phyloP scores from a whole-genome alignment of 2,888 invertebrate genomes.

The Unio delphinus region DNA sequence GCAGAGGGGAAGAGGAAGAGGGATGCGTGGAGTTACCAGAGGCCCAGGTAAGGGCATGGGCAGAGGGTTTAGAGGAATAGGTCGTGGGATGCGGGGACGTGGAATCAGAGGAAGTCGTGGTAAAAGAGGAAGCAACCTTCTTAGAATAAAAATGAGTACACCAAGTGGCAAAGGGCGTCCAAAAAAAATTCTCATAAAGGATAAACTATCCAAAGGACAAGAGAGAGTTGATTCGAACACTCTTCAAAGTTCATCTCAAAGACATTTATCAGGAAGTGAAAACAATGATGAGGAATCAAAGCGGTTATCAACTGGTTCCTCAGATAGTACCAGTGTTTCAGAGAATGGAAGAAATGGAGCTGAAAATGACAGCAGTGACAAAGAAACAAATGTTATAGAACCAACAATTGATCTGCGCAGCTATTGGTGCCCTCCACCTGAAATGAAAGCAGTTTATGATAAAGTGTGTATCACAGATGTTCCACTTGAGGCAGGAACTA shows the following conservation, averaged over 20 bases:
- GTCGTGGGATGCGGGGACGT: conserved; percentile 8
- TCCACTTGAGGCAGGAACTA: conserved; percentile 89
- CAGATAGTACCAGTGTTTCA: too few species aligned
- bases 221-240: too few species aligned
- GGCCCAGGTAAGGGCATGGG: conserved; percentile 24
- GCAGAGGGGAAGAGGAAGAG: conserved; percentile 14
- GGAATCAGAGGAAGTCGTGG: conserved; percentile 5
- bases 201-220: too few species aligned
- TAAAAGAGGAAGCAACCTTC: neutral
- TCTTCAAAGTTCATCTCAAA: too few species aligned
- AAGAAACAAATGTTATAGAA: conserved; percentile 11
- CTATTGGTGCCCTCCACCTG: conserved; percentile 59
- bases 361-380: conserved; percentile 9
- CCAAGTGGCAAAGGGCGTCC: too few species aligned
- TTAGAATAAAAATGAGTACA: too few species aligned
- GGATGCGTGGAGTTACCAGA: conserved; percentile 16
- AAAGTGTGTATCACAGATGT: conserved; percentile 96
- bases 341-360: conserved; percentile 10
- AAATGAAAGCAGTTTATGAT: conserved; percentile 54
- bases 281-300: too few species aligned
- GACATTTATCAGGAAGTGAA: too few species aligned
- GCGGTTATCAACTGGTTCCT: too few species aligned
- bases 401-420: conserved; percentile 44
- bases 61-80: conserved; percentile 19
- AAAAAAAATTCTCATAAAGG: too few species aligned